Evolutionary conservation across 2,113 vertebrate genomes (phyloP), one percentile per base, ranked within the genome.

Genomic region (Pteruthius melanotis): DNA sequence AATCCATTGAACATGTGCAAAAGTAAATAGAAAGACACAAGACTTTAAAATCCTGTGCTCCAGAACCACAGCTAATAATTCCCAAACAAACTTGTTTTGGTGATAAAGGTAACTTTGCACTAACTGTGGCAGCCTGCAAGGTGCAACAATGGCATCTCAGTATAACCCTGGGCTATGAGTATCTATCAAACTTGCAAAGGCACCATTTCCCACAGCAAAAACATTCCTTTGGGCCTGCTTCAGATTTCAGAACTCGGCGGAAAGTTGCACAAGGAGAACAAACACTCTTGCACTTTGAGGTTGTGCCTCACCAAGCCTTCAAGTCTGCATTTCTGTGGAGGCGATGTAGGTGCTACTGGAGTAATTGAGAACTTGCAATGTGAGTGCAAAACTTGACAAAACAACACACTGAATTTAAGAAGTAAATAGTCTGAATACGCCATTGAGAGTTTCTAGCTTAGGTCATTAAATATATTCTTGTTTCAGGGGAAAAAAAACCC

Each of bases 401-500:
- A 81, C 47, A 60, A 15, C 15, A 69, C 21, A 37, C 7, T 31
- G 24, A 78, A 84, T 78, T 78, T 63, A 75, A 15, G 10, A 78
- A 87, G n/a, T 3, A 66, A 80, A 78, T 37, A 85, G 3, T 45
- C 68, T 18, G 49, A 90, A 63, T 35, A 39, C 42, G 39, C 7
- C 21, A 50, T 5, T 47, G 20, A 0, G 0, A 83, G 16, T 27
- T 71, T 64, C 71, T 68, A 27, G 14, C 24, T 71, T 30, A 47
- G 12, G 15, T 75, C 39, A 76, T 52, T 92, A 92, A 72, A 60
- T 40, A 37, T 2, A 20, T 30, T 90, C 31, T 63, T 79, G 13
- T 35, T 66, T 71, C 0, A 5, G 17, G 15, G 5, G 1, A 13
- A 37, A 63, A 64, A 53, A 64, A 7, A 0, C 11, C 45, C 45